Evolutionary conservation across 2,888 invertebrate genomes (phyloP), one percentile per base, ranked within the genome.

Genomic region (Tyria jacobaeae): DNA sequence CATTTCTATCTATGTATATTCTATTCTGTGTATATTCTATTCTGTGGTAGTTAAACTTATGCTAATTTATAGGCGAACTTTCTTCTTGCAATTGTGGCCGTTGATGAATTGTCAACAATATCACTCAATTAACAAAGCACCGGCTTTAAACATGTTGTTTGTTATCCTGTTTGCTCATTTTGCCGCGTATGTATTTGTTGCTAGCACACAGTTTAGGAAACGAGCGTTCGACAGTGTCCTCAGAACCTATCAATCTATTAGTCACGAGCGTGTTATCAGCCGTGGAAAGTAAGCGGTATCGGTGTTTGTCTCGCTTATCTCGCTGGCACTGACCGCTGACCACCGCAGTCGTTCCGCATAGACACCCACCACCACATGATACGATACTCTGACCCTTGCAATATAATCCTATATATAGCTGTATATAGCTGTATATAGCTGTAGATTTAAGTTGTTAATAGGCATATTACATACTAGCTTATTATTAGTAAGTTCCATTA

Each of bases 91-190:
- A n/a, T n/a, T n/a, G n/a, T n/a, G n/a, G n/a, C n/a, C n/a, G n/a
- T n/a, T n/a, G n/a, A n/a, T n/a, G n/a, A n/a, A n/a, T n/a, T n/a
- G n/a, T n/a, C n/a, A n/a, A n/a, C 17, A 31, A 31, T 31, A 2
- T 31, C 27, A 31, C 27, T 7, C 17, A 17, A 41, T 9, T 41
- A 41, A 27, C 27, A 3, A 9, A 10, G 3, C 0, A 7, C 3
- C 2, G 15, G 3, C 15, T 34, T 1, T 7, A 34, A 17, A 21
- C 15, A 35, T 14, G 12, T 31, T 6, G 1, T 21, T 34, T 34
- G 17, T 51, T 51, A 51, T 51, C 34, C 34, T 51, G 51, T 35
- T 51, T 31, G 35, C 51, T 51, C 15, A 21, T 34, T 41, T 51
- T 51, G 50, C 41, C 3, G 4, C 9, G 41, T 10, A 50, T 12